Percentiles rank a stretch among this genome's conserved stretches.
These are phyloP conservation scores for Bombus sylvicola DNA, from an alignment of 1,140 invertebrate species.

Conservation along the genomic window DNA sequence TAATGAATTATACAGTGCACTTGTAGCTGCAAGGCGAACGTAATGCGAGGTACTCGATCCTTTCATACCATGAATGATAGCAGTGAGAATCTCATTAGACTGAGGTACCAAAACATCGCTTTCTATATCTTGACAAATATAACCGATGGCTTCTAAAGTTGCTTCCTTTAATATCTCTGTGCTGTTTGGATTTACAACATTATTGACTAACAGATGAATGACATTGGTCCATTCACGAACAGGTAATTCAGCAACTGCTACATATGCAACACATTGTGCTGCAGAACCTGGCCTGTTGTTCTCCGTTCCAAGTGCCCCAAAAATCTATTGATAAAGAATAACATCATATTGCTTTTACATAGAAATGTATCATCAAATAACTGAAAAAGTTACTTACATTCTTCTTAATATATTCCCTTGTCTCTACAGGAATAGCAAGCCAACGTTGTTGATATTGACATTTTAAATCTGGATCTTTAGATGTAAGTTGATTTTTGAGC, in stretches of 20 bases:
- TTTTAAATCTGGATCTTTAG: conserved; percentile 94
- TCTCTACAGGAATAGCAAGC: conserved; percentile 94
- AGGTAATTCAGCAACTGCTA: conserved; percentile 97
- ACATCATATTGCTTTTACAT: too few relatives aligned
- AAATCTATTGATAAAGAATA: conserved; percentile 86
- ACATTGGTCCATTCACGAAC: conserved; percentile 93
- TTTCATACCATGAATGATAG: conserved; percentile 99
- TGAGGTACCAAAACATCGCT: conserved; percentile 95
- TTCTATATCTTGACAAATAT: conserved; percentile 92
- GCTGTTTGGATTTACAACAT: conserved; percentile 93
- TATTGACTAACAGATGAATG: conserved; percentile 92
- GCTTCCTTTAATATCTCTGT: conserved; percentile 98
- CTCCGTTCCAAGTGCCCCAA: conserved; percentile 97
- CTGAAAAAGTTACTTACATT: conserved; percentile 89
- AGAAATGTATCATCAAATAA: not conserved
- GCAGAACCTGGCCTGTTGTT: conserved; percentile 96
- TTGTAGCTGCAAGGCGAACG: conserved; percentile 97
- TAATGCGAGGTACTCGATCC: conserved; percentile 91
- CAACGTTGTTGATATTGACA: conserved; percentile 94
- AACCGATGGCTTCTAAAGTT: conserved; percentile 97
- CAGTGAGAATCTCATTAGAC: conserved; percentile 98
- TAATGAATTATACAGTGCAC: conserved; percentile 97
- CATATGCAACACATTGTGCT: conserved; percentile 99
- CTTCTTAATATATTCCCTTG: conserved; percentile 94
- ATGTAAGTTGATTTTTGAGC: conserved; percentile 98